These are phyloP conservation scores for Beroe ovata DNA, from an alignment of 37 sponge, comb jelly and placozoan species.

Conservation along the genomic window DNA sequence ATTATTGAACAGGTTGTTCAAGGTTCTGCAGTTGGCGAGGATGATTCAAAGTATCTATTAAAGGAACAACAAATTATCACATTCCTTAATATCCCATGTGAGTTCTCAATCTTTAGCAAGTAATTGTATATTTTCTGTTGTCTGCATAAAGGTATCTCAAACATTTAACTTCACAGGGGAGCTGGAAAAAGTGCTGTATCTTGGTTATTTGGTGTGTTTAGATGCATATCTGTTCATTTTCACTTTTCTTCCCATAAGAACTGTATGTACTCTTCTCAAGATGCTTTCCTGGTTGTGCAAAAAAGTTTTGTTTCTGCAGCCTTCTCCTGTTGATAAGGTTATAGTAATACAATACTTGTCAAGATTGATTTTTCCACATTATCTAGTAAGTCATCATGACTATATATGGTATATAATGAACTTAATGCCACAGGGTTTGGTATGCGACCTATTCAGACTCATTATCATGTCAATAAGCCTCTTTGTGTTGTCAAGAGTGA, in stretches of 20 bases:
- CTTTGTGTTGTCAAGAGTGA: constrained; percentile 69
- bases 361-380: no score
- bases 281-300: constrained; percentile 65
- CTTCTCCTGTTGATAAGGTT: constrained; percentile 54
- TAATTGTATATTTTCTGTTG: no score
- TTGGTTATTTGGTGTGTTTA: constrained; percentile 84
- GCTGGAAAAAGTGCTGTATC: constrained; percentile 49
- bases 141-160: neutral
- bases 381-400: no score
- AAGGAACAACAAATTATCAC: constrained; percentile 56
- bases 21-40: constrained; percentile 51
- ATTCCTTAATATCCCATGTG: constrained; percentile 58
- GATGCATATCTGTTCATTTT: constrained; percentile 88
- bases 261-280: constrained; percentile 69
- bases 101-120: no score
- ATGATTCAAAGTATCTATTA: constrained; percentile 29
- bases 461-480: constrained; percentile 2
- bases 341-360: no score
- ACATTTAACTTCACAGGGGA: constrained; percentile 9
- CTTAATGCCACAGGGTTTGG: constrained; percentile 13
- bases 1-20: constrained; percentile 44
- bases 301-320: constrained; percentile 3
- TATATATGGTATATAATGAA: no score
- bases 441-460: constrained; percentile 34
- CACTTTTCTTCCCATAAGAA: constrained; percentile 86